Base-by-base conservation (phyloP, 2,888 invertebrate species). In the Chironomus riparius region DNA sequence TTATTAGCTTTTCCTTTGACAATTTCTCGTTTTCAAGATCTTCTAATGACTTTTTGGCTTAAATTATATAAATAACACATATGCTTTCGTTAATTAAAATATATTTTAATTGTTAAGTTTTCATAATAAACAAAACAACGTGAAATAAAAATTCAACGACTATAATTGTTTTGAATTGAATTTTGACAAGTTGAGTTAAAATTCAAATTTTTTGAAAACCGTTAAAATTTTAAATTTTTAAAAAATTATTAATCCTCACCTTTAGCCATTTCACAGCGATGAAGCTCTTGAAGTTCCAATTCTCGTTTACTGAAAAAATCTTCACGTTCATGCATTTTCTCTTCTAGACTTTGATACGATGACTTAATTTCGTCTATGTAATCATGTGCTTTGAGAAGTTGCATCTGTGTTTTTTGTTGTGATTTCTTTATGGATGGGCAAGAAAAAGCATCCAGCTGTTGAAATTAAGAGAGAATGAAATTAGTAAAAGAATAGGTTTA, bases 401-500 rank as follows among this genome's bases (percentile, higher is more conserved):
- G 79, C 48, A 80, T 79, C 77, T 81, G 80, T 47, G 79, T 77
- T 74, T 80, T 79, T 71, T 78, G 78, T 71, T 79, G 80, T 76
- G 81, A 80, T 70, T 78, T 78, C 78, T 83, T 82, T 48, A 80
- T 73, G 76, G 80, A 78, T 73, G 81, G 81, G 77, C 82, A 83
- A 68, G 81, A 79, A 79, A 84, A 81, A 47, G 82, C 82, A 78
- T 84, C 83, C 79, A 84, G 79, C 84, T 84, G 77, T 48, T 81
- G 80, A 62, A 21, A 77, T 21, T 76, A 74, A 74, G 3, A 4
- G 22, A 24, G 2, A 28, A 38, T 10, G 38, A 10, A 38, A 38
- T 38, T 38, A 38, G 38, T 38, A 10, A 38, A 38, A 10, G 6
- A 28, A 28, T 28, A 28, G 10, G 10, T 1, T 38, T 38, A 4